Evolutionary conservation across 1,140 invertebrate genomes (phyloP), one percentile per base, ranked within the genome.

Genomic region (Temnothorax curvispinosus): DNA sequence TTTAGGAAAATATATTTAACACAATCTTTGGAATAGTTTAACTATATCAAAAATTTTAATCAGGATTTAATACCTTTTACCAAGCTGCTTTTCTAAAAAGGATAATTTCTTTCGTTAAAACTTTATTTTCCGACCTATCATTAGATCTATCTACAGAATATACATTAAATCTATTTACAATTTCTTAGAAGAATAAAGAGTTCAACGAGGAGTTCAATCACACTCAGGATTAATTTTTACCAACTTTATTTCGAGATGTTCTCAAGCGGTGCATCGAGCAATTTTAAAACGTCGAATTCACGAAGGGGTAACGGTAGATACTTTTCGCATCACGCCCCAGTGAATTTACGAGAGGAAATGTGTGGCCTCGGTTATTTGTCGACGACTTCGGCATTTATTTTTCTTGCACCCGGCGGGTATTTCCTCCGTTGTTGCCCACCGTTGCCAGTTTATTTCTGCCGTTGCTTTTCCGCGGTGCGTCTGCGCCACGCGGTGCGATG

Each of bases 361-460:
- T 54, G 54, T 69, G 80, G 69, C 41, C 69, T 60, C 54, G 69
- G 69, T 84, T 84, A 74, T 84, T 84, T 75, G 80, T 60, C 80
- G 80, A 60, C 69, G 80, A 74, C 69, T 84, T 75, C 27, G 67
- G 80, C 80, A 84, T 84, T 84, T 84, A 84, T 84, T 84, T 84
- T 84, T 84, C 69, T 84, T 84, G 41, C 32, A 56, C n/a, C 54
- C 56, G 47, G 47, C 80, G 67, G 60, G 54, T 47, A 27, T 64
- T 80, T 67, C 50, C 77, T 67, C 32, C 69, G 41, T 27, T 47
- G 21, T 58, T 60, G 9, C 32, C 56, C 38, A 21, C 27, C 47
- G 21, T 60, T 52, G 27, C 52, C 67, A 21, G 54, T 84, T n/a
- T 75, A 75, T 84, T 84, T 84, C 67, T 84, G 80, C 80, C 69